Percentiles rank a stretch among this genome's conserved stretches.
Conservation (phyloP, 1,140 invertebrate genomes). For the Drosophila novamexicana region DNA sequence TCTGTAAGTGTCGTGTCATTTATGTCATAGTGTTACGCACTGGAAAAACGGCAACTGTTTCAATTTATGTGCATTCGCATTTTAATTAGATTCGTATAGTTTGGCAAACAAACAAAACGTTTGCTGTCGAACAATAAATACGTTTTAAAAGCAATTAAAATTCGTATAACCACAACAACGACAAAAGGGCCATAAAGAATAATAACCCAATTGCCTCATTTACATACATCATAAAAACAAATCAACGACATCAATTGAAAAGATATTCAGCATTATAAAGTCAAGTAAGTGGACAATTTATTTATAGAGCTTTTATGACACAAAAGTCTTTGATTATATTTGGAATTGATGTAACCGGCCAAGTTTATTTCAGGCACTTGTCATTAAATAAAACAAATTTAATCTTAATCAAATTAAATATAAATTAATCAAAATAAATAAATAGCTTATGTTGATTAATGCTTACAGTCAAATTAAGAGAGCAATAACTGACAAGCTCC, state of each 20-base stretch:
- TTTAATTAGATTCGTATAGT: slow-evolving; percentile 57
- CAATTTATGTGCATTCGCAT: slow-evolving; percentile 48
- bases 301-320: slow-evolving; percentile 24
- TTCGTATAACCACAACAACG: slow-evolving; percentile 42
- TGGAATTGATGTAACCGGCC: neutral
- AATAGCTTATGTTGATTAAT: too few species aligned
- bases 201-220: slow-evolving; percentile 62
- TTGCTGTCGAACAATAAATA: slow-evolving; percentile 66
- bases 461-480: too few species aligned
- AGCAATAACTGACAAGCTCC: too few species aligned
- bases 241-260: slow-evolving; percentile 32
- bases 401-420: neutral
- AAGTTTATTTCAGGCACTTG: neutral
- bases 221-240: slow-evolving; percentile 53
- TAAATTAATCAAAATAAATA: neutral
- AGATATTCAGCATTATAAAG: slow-evolving; percentile 15
- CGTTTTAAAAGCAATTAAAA: slow-evolving; percentile 73
- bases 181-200: slow-evolving; percentile 56
- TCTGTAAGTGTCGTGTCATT: slow-evolving; percentile 65
- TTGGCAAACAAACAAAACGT: slow-evolving; percentile 61
- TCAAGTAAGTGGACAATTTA: slow-evolving; percentile 49
- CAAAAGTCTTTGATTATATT: slow-evolving; percentile 3
- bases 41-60: slow-evolving; percentile 29
- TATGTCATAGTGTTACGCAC: slow-evolving; percentile 39
- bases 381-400: too few species aligned